Evolutionary conservation across 1,140 invertebrate genomes (phyloP).

Genomic region (Calosoma granatense): DNA sequence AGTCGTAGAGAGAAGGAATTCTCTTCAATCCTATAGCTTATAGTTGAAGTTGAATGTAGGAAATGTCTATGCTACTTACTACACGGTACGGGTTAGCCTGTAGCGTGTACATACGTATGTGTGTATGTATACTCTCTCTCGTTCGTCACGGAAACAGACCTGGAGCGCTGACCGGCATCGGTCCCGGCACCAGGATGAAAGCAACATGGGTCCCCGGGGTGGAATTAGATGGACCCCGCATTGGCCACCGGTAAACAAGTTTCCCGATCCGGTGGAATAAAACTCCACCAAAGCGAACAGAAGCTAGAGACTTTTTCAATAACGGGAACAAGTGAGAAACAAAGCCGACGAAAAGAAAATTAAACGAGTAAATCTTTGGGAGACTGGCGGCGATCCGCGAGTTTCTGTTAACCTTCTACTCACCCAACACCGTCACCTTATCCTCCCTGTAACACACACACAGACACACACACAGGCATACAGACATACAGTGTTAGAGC

Average conservation of each 20-base stretch:
- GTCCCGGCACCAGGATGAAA: background rate
- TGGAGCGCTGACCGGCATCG: too few relatives aligned
- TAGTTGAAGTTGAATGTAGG: too few relatives aligned
- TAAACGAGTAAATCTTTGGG: conserved; percentile 8
- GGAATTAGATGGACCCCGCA: background rate
- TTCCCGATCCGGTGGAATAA: background rate
- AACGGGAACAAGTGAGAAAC: conserved; percentile 2
- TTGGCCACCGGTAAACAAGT: conserved; percentile 6
- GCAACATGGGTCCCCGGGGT: background rate
- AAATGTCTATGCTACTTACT: too few relatives aligned
- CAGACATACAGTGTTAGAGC: too few relatives aligned
- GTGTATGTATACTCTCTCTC: too few relatives aligned
- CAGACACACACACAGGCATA: too few relatives aligned
- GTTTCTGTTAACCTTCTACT: background rate
- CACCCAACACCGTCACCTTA: background rate
- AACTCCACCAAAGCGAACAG: background rate
- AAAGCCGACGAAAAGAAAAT: conserved; percentile 8
- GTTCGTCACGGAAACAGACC: too few relatives aligned
- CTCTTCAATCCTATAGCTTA: too few relatives aligned
- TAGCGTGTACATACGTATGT: too few relatives aligned
- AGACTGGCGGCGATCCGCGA: background rate
- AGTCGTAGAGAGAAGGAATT: too few relatives aligned
- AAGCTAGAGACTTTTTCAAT: conserved; percentile 4
- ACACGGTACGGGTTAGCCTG: too few relatives aligned
- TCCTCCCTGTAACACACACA: too few relatives aligned